Percentiles rank a stretch among this genome's conserved stretches.
phyloP scores from a whole-genome alignment of 1,140 invertebrate genomes.

The Nymphalis io region DNA sequence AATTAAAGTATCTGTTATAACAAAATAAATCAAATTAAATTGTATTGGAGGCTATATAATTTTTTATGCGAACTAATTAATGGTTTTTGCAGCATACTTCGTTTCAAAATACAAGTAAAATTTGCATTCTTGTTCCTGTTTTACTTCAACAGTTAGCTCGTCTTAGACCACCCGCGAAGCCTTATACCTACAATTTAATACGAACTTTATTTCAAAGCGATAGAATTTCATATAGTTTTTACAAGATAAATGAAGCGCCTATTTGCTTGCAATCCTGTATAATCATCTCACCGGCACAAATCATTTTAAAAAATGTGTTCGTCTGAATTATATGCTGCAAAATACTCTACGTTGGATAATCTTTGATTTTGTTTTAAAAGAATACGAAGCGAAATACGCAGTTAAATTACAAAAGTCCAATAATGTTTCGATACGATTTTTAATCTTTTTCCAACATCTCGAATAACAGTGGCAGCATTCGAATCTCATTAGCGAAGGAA shows the following conservation, averaged over 20 bases:
- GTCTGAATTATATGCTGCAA: slow-evolving; percentile 34
- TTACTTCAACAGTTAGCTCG: slow-evolving; percentile 60
- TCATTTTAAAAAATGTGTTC: slow-evolving; percentile 45
- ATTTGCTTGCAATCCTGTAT: slow-evolving; percentile 50
- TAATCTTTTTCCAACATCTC: slow-evolving; percentile 61
- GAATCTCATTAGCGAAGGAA: slow-evolving; percentile 76
- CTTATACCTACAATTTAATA: slow-evolving; percentile 54
- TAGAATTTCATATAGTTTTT: slow-evolving; percentile 49
- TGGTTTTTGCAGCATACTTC: slow-evolving; percentile 29
- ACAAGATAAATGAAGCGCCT: slow-evolving; percentile 35
- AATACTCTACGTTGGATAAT: slow-evolving; percentile 16
- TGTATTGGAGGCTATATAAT: slow-evolving; percentile 14
- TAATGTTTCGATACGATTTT: slow-evolving; percentile 49
- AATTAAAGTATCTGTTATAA: neutral
- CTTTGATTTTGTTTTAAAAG: slow-evolving; percentile 17
- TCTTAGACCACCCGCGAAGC: slow-evolving; percentile 76
- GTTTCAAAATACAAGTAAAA: slow-evolving; percentile 48
- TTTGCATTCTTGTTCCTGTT: slow-evolving; percentile 75
- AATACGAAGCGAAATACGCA: slow-evolving; percentile 12
- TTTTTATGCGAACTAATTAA: slow-evolving; percentile 35
- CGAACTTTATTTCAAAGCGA: slow-evolving; percentile 66
- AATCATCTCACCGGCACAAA: slow-evolving; percentile 50
- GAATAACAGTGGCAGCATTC: slow-evolving; percentile 70
- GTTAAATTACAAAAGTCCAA: slow-evolving; percentile 18
- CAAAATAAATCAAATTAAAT: slow-evolving; percentile 8